These are phyloP conservation scores for Corythornis madagascariensis DNA, from an alignment of 2,113 vertebrate genomes.

Conservation along the genomic window DNA sequence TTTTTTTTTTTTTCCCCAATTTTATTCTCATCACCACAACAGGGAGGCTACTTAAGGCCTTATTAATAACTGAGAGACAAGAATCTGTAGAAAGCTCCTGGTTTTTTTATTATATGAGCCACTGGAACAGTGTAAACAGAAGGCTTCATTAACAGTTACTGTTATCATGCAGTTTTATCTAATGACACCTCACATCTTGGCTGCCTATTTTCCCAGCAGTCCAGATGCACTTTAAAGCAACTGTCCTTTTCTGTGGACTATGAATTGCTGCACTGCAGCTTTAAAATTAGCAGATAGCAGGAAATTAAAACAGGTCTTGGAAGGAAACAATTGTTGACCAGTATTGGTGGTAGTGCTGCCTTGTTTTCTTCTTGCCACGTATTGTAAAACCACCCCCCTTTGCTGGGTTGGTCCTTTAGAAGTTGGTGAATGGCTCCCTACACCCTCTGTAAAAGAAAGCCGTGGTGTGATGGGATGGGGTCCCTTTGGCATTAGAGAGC, in stretches of 20 bases:
- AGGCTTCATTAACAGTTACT: background rate
- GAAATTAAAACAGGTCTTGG: background rate
- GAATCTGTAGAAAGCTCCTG: background rate
- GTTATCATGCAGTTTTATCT: background rate
- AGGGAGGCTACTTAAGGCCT: background rate
- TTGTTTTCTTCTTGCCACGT: background rate
- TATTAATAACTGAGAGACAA: background rate
- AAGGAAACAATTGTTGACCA: background rate
- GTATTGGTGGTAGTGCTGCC: background rate
- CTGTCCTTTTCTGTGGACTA: background rate
- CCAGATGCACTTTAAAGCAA: background rate
- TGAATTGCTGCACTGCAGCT: background rate
- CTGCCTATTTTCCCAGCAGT: background rate
- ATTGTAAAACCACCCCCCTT: background rate
- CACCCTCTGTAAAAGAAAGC: background rate
- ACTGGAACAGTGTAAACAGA: background rate
- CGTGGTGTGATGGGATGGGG: fast-evolving
- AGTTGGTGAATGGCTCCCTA: background rate
- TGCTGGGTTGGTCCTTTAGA: background rate
- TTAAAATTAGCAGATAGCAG: background rate
- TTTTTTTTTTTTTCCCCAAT: background rate
- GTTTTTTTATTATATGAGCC: background rate
- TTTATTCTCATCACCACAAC: background rate
- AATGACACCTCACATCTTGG: background rate
- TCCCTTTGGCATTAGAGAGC: background rate